phyloP scores from a whole-genome alignment of 2,113 vertebrate genomes.

The Euleptes europaea region DNA sequence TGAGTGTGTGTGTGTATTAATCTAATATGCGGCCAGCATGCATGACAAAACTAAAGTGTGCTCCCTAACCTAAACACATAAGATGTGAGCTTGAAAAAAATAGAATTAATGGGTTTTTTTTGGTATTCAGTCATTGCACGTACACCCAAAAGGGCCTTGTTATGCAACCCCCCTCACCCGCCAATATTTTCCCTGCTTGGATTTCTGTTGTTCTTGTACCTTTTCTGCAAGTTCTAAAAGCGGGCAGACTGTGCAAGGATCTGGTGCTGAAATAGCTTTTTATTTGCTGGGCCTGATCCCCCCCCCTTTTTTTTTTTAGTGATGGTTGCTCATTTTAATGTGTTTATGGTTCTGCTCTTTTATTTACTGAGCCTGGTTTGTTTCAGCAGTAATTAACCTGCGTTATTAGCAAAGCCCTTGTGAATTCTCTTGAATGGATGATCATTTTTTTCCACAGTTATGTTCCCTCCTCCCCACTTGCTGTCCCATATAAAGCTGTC shows the following conservation, averaged over 20 bases:
- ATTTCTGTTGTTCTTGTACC: conserved; percentile 3
- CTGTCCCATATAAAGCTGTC: conserved; percentile 31
- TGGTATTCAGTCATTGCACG: conserved; percentile 1
- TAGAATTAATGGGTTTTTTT: conserved; percentile 21
- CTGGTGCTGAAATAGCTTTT: conserved; percentile 61
- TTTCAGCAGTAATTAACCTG: conserved; percentile 92
- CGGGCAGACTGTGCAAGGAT: conserved; percentile 29
- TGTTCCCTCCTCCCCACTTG: conserved; percentile 1
- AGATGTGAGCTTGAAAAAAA: conserved; percentile 16
- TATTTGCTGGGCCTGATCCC: conserved; percentile 60
- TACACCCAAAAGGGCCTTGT: conserved; percentile 19
- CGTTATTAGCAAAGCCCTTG: conserved; percentile 89
- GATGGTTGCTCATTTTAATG: conserved; percentile 78
- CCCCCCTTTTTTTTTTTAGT: conserved; percentile 60
- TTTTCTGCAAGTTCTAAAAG: conserved; percentile 61
- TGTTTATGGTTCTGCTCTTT: conserved; percentile 80
- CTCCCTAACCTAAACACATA: background rate
- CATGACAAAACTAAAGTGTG: background rate
- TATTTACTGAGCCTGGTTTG: conserved; percentile 85
- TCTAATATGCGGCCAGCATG: conserved; percentile 4
- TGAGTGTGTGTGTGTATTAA: background rate
- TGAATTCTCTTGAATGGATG: conserved; percentile 80
- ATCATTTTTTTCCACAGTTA: conserved; percentile 75
- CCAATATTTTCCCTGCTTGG: accelerated
- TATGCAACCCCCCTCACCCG: background rate